Percentiles rank a stretch among this genome's conserved stretches.
These are phyloP conservation scores for Desoria tigrina DNA, from an alignment of 2,888 invertebrate genomes.

Conservation along the genomic window DNA sequence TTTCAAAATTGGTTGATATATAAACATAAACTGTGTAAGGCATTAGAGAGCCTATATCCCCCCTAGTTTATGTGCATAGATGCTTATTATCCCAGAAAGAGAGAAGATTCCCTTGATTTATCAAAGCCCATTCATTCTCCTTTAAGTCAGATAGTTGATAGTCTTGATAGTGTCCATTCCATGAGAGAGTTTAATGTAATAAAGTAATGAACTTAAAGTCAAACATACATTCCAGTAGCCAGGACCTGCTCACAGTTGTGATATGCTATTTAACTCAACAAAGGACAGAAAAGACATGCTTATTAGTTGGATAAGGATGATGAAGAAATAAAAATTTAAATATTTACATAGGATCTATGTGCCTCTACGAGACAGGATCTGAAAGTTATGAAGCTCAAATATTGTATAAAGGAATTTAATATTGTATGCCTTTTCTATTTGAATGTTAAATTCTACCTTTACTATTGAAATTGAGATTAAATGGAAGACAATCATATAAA, in stretches of 20 bases:
- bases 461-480: too few species aligned
- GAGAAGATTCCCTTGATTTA: constrained; percentile 13
- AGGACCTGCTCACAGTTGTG: constrained; percentile 23
- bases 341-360: constrained; percentile 27
- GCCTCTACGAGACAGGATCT: too few species aligned
- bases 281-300: constrained; percentile 36
- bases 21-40: too few species aligned
- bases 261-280: constrained; percentile 32
- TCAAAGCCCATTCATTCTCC: constrained; percentile 12
- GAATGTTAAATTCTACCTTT: too few species aligned
- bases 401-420: too few species aligned
- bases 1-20: too few species aligned
- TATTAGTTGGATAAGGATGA: constrained; percentile 33
- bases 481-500: too few species aligned
- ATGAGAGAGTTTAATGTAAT: background rate
- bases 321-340: constrained; percentile 41
- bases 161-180: background rate
- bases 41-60: too few species aligned
- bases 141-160: constrained; percentile 9
- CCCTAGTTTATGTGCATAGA: too few species aligned
- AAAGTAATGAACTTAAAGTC: constrained; percentile 4
- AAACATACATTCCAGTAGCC: constrained; percentile 38
- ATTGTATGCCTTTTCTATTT: too few species aligned
- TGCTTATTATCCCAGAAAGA: too few species aligned
- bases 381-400: too few species aligned